Percentiles rank a stretch among this genome's conserved stretches.
These are phyloP conservation scores for Halocynthia aurantium DNA, from an alignment of 23 tunicate species.

Conservation along the genomic window DNA sequence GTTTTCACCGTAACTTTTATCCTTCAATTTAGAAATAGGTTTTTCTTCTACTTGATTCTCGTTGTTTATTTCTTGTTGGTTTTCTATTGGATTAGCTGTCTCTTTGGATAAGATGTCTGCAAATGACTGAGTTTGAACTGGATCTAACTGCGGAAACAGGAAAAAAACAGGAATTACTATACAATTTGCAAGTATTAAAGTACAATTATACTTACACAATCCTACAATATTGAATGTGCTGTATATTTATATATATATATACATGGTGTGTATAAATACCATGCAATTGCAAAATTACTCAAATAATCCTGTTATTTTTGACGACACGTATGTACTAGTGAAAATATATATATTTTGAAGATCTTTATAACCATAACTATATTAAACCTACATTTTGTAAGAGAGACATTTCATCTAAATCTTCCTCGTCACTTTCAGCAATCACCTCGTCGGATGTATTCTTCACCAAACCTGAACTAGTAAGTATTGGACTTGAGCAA, in stretches of 20 bases:
- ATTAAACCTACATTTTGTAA: not conserved
- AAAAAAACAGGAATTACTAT: not conserved
- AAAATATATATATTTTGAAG: too few relatives aligned
- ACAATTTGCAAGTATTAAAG: not conserved
- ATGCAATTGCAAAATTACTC: too few relatives aligned
- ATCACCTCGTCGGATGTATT: not conserved
- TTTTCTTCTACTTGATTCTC: too few relatives aligned
- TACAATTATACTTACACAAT: not conserved
- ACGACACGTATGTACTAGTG: not conserved
- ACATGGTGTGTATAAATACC: too few relatives aligned
- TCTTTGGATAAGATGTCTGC: not conserved
- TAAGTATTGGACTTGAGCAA: too few relatives aligned
- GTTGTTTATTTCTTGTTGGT: too few relatives aligned
- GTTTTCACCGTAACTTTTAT: not conserved
- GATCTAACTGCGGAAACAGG: not conserved
- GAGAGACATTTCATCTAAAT: slow-evolving; percentile 19
- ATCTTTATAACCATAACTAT: not conserved
- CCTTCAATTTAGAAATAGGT: too few relatives aligned
- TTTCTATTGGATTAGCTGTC: too few relatives aligned
- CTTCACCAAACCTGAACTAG: too few relatives aligned
- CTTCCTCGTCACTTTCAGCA: slow-evolving; percentile 10
- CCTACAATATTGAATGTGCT: too few relatives aligned
- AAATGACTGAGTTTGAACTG: not conserved
- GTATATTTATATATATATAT: slow-evolving; percentile 3
- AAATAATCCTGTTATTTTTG: not conserved